These are phyloP conservation scores for Lepidurus arcticus DNA, from an alignment of 1,140 invertebrate genomes.

Conservation along the genomic window DNA sequence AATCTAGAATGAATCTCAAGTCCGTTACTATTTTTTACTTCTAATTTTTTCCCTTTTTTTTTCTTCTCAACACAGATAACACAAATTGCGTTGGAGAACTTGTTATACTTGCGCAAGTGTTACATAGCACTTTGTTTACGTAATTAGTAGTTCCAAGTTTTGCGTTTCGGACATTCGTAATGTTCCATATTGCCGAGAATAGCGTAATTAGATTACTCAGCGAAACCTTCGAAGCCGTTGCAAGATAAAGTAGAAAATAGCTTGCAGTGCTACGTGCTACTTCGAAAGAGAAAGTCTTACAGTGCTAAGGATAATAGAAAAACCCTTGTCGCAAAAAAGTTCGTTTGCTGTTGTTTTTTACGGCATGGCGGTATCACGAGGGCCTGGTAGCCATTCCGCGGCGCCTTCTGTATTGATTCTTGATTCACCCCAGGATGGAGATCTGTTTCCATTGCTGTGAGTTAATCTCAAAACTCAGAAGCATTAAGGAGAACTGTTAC, in stretches of 20 bases:
- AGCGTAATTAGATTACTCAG: not conserved
- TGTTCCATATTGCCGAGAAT: not conserved
- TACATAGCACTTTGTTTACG: no score
- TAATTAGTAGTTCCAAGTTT: no score
- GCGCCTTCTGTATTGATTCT: conserved; percentile 16
- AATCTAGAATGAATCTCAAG: no score
- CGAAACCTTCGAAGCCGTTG: not conserved
- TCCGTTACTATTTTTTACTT: no score
- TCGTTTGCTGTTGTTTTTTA: not conserved
- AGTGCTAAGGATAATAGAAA: not conserved
- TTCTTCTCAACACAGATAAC: no score
- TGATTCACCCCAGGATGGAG: not conserved
- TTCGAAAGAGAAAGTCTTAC: not conserved
- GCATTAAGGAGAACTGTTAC: not conserved
- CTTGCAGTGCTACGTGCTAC: not conserved
- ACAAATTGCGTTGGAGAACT: no score
- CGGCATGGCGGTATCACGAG: not conserved
- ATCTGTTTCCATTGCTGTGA: conserved; percentile 7
- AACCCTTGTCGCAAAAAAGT: not conserved
- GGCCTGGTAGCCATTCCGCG: conserved; percentile 13
- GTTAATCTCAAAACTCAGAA: not conserved
- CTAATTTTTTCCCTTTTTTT: no score
- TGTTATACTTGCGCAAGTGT: no score
- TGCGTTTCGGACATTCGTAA: not conserved
- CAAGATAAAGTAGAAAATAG: not conserved